phyloP scores from a whole-genome alignment of 2,888 invertebrate genomes.

The Saturnia japonica region DNA sequence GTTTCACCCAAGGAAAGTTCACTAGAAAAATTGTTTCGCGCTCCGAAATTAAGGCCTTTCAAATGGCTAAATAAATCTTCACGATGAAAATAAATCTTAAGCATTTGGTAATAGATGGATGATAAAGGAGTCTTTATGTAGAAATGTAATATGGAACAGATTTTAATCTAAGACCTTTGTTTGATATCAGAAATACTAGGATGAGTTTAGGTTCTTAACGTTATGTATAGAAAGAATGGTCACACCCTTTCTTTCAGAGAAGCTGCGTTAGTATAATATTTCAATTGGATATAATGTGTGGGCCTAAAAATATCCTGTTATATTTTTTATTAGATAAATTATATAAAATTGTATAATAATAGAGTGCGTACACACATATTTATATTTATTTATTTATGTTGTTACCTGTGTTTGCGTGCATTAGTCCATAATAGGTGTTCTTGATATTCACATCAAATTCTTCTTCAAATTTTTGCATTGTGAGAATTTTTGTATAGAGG shows the following conservation, averaged over 20 bases:
- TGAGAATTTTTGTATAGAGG: no score
- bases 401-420: no score
- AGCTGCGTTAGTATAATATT: neutral
- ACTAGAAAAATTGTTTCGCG: constrained; percentile 13
- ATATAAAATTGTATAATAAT: neutral
- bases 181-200: neutral
- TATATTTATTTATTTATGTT: no score
- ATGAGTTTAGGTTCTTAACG: neutral
- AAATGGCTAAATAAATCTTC: constrained; percentile 5
- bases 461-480: no score
- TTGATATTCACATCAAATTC: no score
- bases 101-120: neutral
- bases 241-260: neutral
- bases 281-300: neutral
- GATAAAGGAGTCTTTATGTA: neutral
- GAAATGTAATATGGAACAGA: neutral
- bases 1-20: constrained; percentile 25
- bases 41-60: neutral
- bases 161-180: neutral
- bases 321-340: neutral
- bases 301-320: neutral
- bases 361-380: no score
- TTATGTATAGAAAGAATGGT: neutral
- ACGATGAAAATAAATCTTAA: neutral
- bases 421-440: no score